phyloP scores from a whole-genome alignment of 2,888 invertebrate genomes.

The Caenorhabditis doughertyi region DNA sequence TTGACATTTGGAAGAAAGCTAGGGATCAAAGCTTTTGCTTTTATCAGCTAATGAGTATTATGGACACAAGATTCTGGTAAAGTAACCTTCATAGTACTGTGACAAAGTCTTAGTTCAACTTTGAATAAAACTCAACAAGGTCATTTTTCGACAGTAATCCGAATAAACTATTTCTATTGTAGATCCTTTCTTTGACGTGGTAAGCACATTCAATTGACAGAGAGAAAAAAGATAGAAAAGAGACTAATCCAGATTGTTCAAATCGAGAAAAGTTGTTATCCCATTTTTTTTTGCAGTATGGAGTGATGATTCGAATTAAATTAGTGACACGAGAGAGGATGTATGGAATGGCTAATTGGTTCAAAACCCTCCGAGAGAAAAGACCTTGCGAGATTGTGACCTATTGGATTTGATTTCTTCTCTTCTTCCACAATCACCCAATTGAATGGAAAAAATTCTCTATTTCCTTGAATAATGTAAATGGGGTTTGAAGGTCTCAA shows the following conservation, averaged over 20 bases:
- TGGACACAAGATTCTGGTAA: too few relatives aligned
- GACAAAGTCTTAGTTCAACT: too few relatives aligned
- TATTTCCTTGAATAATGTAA: conserved; percentile 5
- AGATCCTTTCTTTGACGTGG: conserved; percentile 13
- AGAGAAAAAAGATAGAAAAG: not conserved
- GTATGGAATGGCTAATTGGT: conserved; percentile 53
- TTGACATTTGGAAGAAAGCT: too few relatives aligned
- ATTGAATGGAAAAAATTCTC: conserved; percentile 3
- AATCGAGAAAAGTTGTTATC: conserved; percentile 11
- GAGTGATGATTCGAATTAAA: conserved; percentile 53
- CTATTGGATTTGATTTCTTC: conserved; percentile 49
- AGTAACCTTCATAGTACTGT: too few relatives aligned
- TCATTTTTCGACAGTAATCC: too few relatives aligned
- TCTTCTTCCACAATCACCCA: conserved; percentile 29
- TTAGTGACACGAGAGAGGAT: conserved; percentile 31
- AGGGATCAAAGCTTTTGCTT: too few relatives aligned
- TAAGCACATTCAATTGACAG: not conserved
- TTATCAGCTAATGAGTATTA: too few relatives aligned
- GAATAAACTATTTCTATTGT: conserved; percentile 1
- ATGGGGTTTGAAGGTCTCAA: conserved; percentile 2
- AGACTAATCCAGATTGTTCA: conserved; percentile 30
- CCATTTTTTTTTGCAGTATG: conserved; percentile 36
- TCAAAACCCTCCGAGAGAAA: conserved; percentile 25
- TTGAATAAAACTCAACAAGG: too few relatives aligned
- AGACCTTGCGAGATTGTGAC: conserved; percentile 52